Percentiles rank a stretch among this genome's conserved stretches.
phyloP scores from a whole-genome alignment of 2,113 vertebrate genomes.

The Paracanthobrama guichenoti region DNA sequence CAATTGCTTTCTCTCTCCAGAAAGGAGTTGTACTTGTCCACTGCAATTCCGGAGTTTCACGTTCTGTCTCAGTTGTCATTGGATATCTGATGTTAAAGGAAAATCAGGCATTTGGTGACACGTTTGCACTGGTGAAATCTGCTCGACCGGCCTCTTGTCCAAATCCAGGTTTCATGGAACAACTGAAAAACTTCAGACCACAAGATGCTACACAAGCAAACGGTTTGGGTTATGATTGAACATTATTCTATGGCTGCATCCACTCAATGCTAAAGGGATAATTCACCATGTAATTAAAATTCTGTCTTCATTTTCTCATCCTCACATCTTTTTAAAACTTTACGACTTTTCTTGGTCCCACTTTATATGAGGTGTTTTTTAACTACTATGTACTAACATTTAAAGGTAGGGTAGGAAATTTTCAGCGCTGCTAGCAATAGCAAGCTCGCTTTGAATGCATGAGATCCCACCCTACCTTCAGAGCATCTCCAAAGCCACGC shows the following conservation, averaged over 20 bases:
- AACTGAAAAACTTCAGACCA: constrained; percentile 81
- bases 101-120: constrained; percentile 80
- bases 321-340: not conserved
- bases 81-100: constrained; percentile 92
- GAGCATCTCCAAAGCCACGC: no score
- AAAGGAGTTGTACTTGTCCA: constrained; percentile 90
- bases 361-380: no score
- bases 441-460: no score
- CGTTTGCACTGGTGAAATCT: constrained; percentile 85
- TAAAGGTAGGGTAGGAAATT: no score
- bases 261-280: not conserved
- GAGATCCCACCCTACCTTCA: no score
- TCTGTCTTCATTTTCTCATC: not conserved
- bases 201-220: constrained; percentile 60
- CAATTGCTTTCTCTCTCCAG: constrained; percentile 65
- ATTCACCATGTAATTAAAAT: not conserved
- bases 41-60: constrained; percentile 92
- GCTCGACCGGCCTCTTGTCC: constrained; percentile 84
- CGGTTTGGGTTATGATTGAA: constrained; percentile 47
- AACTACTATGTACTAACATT: no score
- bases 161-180: constrained; percentile 92
- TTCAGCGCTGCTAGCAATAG: no score
- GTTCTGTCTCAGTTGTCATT: constrained; percentile 84
- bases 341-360: no score
- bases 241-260: not conserved